Conservation (phyloP, 2,888 invertebrate species). For the Notodonta ziczac region DNA sequence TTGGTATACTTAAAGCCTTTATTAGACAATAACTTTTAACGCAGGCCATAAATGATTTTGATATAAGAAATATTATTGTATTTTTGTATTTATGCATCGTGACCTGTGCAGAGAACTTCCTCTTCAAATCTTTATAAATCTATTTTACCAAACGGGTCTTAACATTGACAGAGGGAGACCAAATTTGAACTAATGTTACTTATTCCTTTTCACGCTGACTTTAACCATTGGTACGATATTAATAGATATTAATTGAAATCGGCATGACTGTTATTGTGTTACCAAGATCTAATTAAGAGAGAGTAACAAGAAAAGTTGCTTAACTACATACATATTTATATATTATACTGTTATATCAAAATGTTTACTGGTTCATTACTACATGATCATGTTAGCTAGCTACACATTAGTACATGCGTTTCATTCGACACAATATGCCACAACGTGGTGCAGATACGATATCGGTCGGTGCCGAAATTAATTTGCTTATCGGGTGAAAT, state of each 20-base stretch:
- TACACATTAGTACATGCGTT: slow-evolving; percentile 10
- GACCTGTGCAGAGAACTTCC: no score
- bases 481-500: slow-evolving; percentile 59
- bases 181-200: no score
- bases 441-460: slow-evolving; percentile 39
- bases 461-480: slow-evolving; percentile 53
- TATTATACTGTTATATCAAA: no score
- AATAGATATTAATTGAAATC: not conserved
- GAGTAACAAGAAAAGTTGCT: not conserved
- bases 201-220: no score
- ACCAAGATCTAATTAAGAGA: not conserved
- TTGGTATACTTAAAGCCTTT: slow-evolving; percentile 1
- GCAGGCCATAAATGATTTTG: not conserved
- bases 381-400: not conserved
- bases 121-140: no score
- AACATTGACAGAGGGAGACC: no score
- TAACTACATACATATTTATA: no score
- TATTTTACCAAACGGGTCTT: no score
- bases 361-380: not conserved
- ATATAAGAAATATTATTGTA: not conserved
- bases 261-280: not conserved
- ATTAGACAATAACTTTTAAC: slow-evolving; percentile 2
- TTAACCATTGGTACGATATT: no score
- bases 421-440: slow-evolving; percentile 23
- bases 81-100: not conserved